Evolutionary conservation across 2,113 vertebrate species (phyloP).

Genomic region (Tragelaphus strepsiceros): DNA sequence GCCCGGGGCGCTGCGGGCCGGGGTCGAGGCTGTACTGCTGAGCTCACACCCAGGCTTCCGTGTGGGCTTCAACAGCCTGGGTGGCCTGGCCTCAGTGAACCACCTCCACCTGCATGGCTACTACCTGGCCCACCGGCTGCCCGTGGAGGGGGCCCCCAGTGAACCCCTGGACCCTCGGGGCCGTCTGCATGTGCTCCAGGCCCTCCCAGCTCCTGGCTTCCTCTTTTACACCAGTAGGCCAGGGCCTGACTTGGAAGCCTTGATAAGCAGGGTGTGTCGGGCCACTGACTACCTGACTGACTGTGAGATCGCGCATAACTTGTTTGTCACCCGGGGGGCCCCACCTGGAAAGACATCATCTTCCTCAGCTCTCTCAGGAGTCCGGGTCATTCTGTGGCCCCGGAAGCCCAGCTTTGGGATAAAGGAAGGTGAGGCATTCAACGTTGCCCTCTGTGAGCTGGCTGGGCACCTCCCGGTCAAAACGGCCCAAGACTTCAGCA

Average conservation of each 20-base stretch:
- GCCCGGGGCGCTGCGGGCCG: constrained; percentile 68
- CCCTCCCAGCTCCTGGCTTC: constrained; percentile 84
- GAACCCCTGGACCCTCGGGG: constrained; percentile 76
- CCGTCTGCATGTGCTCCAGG: constrained; percentile 74
- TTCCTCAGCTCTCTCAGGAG: constrained; percentile 60
- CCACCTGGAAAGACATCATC: constrained; percentile 60
- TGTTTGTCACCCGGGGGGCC: constrained; percentile 88
- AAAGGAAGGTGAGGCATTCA: constrained; percentile 87
- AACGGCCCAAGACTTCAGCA: constrained; percentile 79
- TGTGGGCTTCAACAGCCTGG: constrained; percentile 94
- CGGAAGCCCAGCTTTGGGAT: constrained; percentile 85
- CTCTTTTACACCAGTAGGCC: constrained; percentile 82
- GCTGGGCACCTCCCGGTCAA: constrained; percentile 91
- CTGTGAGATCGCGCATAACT: constrained; percentile 87
- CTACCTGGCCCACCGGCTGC: constrained; percentile 84
- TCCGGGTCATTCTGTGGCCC: constrained; percentile 89
- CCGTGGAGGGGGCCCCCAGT: constrained; percentile 80
- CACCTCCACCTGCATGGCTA: constrained; percentile 93
- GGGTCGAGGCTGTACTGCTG: constrained; percentile 86
- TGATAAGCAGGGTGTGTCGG: constrained; percentile 76
- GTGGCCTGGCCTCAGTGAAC: constrained; percentile 92
- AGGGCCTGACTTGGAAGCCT: constrained; percentile 67
- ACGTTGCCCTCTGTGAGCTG: constrained; percentile 93
- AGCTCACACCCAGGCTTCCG: constrained; percentile 88
- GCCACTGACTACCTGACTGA: constrained; percentile 82